Evolutionary conservation across 2,113 vertebrate species (phyloP), one percentile per base, ranked within the genome.

Genomic region (Todiramphus saurophagus): DNA sequence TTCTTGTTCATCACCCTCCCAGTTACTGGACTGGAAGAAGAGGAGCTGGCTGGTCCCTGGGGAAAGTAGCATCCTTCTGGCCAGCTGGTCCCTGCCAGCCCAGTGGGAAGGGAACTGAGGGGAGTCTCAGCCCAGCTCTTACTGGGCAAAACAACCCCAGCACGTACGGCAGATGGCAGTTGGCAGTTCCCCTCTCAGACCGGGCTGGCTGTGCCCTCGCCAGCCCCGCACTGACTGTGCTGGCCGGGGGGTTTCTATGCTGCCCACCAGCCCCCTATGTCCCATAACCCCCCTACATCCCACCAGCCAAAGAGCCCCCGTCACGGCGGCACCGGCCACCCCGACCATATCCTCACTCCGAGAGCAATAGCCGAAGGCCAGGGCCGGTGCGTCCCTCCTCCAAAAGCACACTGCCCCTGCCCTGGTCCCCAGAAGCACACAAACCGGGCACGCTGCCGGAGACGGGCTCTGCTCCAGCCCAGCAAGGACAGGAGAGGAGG

Each of bases 261-360:
- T 73, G 68, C 69, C 64, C 85, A 44, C 88, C 93, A 90, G 91
- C 56, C 67, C 51, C 69, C 27, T 5, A 1, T 0, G 2, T 44
- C 90, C 84, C 58, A 8, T 28, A 39, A 11, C 13, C 60, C 83
- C 83, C 10, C 66, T 28, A 16, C 0, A 1, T 91, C 87, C 93
- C 94, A 87, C 87, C 96, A 96, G 91, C 96, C 94, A 95, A 94
- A 96, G 95, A 96, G 83, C 83, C 80, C 78, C 63, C 1, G 0
- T 2, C 1, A 3, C 2, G 16, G 81, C 5, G 3, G 95, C 78
- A 67, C 56, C 7, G 1, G 76, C 93, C 92, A 67, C 56, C 10
- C 68, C 2, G 59, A 74, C 74, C 3, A 0, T 58, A 53, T 64
- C 93, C 44, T 93, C 85, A 89, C 89, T 93, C 89, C 7, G 3